A percentile compares a stretch with the other conserved stretches of the same genome.
phyloP scores from a whole-genome alignment of 30 jellyfish, hydroid and myxozoan species.

The Aurelia coerulea region DNA sequence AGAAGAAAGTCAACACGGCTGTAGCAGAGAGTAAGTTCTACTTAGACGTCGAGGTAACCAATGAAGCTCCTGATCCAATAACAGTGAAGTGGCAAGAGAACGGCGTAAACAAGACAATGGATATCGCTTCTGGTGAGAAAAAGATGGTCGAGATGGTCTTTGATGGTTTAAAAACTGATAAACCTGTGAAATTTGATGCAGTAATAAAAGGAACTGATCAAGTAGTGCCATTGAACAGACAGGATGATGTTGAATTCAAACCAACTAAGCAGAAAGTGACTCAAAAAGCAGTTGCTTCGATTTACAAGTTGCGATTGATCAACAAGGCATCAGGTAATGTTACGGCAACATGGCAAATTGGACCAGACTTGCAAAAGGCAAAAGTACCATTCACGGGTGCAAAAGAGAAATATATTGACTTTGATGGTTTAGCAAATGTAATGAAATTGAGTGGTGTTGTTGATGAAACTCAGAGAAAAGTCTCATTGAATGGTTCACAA shows the following conservation, averaged over 20 bases:
- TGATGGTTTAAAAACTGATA: constrained; percentile 17
- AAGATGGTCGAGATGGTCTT: neutral
- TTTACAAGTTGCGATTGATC: constrained; percentile 17
- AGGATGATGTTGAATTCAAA: neutral
- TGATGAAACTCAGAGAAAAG: neutral
- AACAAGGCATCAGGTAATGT: constrained; percentile 27
- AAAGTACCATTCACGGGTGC: constrained; percentile 8
- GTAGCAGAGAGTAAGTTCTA: constrained; percentile 23
- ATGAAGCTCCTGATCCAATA: constrained; percentile 28
- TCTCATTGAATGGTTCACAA: constrained; percentile 16
- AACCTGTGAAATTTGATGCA: constrained; percentile 35
- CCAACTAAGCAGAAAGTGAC: constrained; percentile 11
- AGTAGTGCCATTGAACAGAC: constrained; percentile 20
- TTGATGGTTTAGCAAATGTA: neutral
- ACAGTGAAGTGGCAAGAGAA: constrained; percentile 29
- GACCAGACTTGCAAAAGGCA: neutral
- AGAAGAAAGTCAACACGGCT: neutral
- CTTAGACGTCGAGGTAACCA: constrained; percentile 30
- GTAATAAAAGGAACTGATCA: constrained; percentile 7
- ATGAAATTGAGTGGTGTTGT: neutral
- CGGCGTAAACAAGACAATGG: neutral
- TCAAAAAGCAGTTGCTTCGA: neutral
- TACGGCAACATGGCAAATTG: neutral
- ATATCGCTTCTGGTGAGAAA: constrained; percentile 7
- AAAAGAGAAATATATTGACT: neutral